A percentile compares a stretch with the other conserved stretches of the same genome.
These are phyloP conservation scores for Onychomys torridus DNA, from an alignment of 2,797 vertebrate species.

Conservation along the genomic window DNA sequence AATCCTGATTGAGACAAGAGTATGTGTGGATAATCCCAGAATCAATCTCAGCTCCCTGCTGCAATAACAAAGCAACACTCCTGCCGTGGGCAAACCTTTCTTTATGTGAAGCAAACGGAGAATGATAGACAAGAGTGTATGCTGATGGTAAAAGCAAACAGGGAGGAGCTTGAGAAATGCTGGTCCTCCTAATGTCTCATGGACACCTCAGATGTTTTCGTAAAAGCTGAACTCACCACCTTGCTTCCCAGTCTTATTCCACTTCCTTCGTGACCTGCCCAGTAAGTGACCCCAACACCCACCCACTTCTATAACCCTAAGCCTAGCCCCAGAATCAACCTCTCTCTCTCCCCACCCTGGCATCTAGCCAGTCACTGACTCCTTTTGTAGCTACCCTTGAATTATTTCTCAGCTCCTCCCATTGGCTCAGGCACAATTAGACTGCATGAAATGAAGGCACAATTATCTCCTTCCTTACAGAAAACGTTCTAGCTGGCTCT, in stretches of 20 bases:
- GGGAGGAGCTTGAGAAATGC: not conserved
- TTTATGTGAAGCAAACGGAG: not conserved
- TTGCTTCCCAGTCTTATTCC: not conserved
- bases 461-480: not conserved
- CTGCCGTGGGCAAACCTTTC: not conserved
- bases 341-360: not conserved
- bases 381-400: not conserved
- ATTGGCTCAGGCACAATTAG: not conserved
- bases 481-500: not conserved
- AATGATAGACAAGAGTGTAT: not conserved
- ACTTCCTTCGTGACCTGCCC: not conserved
- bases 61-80: not conserved
- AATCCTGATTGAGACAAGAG: conserved; percentile 21
- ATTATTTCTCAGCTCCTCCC: not conserved
- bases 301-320: not conserved
- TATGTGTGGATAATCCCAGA: not conserved
- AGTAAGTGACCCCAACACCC: not conserved
- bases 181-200: not conserved
- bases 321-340: not conserved
- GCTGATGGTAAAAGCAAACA: not conserved
- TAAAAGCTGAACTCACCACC: not conserved
- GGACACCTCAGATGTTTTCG: not conserved
- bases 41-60: not conserved
- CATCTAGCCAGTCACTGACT: not conserved
- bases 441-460: conserved; percentile 17